phyloP scores from a whole-genome alignment of 2,113 vertebrate species.

The Indicator maculatus region DNA sequence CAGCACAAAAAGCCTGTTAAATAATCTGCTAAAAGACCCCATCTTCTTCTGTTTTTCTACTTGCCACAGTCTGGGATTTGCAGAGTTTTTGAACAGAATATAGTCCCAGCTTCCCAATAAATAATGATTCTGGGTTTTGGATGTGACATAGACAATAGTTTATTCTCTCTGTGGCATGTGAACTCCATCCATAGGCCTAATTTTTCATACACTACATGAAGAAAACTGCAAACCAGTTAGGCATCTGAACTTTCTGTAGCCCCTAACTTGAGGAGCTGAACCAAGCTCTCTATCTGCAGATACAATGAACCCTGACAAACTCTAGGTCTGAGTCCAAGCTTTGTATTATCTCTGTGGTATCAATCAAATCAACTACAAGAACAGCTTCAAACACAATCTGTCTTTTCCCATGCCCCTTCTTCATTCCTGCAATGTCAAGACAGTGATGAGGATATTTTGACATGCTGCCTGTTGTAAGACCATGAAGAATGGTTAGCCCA shows the following conservation, averaged over 20 bases:
- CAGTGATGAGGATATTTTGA: not conserved
- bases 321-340: not conserved
- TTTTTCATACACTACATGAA: not conserved
- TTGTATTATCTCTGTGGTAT: slow-evolving; percentile 19
- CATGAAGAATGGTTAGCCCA: not conserved
- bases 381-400: not conserved
- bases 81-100: not conserved
- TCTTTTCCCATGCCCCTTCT: not conserved
- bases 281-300: not conserved
- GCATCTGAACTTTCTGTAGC: slow-evolving; percentile 33
- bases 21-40: not conserved
- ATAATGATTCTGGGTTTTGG: not conserved
- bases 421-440: slow-evolving; percentile 6
- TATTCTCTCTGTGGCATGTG: not conserved
- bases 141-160: slow-evolving; percentile 19
- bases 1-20: not conserved
- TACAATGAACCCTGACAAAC: slow-evolving; percentile 13
- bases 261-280: not conserved
- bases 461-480: not conserved
- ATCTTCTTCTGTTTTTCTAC: not conserved
- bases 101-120: not conserved
- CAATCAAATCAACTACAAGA: not conserved
- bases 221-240: not conserved
- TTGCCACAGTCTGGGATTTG: not conserved
- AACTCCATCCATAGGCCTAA: not conserved